phyloP scores from a whole-genome alignment of 2,113 vertebrate species.

The Acrocephalus kingi region DNA sequence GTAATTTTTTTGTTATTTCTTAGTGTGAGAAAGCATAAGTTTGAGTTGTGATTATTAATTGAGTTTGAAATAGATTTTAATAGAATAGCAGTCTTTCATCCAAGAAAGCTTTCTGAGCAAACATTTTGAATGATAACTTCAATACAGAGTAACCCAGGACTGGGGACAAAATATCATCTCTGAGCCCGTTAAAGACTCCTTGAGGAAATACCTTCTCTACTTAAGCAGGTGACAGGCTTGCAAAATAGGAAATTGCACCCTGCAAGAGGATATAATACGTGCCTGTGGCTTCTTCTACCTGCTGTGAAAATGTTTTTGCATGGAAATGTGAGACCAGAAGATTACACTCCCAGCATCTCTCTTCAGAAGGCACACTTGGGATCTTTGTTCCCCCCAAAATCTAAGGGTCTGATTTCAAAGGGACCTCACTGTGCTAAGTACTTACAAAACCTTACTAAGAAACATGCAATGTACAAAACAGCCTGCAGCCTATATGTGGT shows the following conservation, averaged over 20 bases:
- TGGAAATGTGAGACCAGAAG: not conserved
- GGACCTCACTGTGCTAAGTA: not conserved
- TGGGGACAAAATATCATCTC: not conserved
- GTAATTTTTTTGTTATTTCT: not conserved
- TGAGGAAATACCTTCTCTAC: not conserved
- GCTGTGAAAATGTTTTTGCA: not conserved
- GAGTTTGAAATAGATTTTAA: not conserved
- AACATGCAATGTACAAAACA: not conserved
- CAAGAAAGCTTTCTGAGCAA: not conserved
- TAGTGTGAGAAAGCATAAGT: not conserved
- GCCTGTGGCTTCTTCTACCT: not conserved
- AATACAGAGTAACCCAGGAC: not conserved
- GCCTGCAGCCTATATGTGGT: not conserved
- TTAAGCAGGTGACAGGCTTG: not conserved
- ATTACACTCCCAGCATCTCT: not conserved
- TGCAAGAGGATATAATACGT: fast-evolving
- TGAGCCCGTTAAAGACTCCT: not conserved
- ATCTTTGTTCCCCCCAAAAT: not conserved
- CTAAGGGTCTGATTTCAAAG: not conserved
- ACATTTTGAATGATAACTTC: not conserved
- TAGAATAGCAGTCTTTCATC: not conserved
- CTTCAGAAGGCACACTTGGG: not conserved
- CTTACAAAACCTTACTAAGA: not conserved
- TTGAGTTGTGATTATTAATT: not conserved
- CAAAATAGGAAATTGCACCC: not conserved